Evolutionary conservation across 2,797 vertebrate genomes (phyloP), one percentile per base, ranked within the genome.

Genomic region (Acanthiza pusilla): DNA sequence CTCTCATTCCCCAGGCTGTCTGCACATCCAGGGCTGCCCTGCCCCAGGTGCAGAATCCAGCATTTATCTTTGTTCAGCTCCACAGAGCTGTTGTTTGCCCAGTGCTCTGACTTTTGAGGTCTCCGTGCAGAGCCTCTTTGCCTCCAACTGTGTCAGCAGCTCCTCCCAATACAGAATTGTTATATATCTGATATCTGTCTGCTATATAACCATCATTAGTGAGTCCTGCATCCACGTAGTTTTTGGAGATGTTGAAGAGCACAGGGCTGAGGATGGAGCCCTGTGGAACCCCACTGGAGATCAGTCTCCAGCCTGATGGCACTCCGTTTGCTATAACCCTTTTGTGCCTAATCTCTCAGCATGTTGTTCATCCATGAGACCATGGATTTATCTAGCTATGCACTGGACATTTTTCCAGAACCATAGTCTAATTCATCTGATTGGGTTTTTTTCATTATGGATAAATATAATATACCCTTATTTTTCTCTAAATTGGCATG

Each of bases 261-360:
- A 29, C 12, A n/a, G 23, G 23, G 16, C 23, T 42, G 29, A 38
- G 38, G 27, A 70, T 29, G 23, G 11, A 51, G 27, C 11, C 23
- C 16, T 38, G 13, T 23, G 43, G 54, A 43, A 16, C 15, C 5
- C 15, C 42, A 42, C 6, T 55, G 27, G 15, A 10, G 22, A 32
- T 10, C 1, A 0, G 15, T 36, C 42, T 27, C 22, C 22, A 63
- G 9, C 0, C 0, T 20, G 19, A 29, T 29, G 16, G 38, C 27
- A 45, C 8, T 79, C 20, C 4, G 6, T 73, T 38, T 58, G 4
- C 13, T 14, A 20, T 25, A 57, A 58, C 11, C 4, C 9, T n/a
- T 7, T 17, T 51, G 51, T 29, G 12, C 16, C 5, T 7, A 26
- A 32, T 36, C 2, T 32, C 11, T 51, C 32, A 65, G 11, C 36